Base-by-base conservation (phyloP, 1,140 invertebrate genomes). In the Leptinotarsa lineolata region DNA sequence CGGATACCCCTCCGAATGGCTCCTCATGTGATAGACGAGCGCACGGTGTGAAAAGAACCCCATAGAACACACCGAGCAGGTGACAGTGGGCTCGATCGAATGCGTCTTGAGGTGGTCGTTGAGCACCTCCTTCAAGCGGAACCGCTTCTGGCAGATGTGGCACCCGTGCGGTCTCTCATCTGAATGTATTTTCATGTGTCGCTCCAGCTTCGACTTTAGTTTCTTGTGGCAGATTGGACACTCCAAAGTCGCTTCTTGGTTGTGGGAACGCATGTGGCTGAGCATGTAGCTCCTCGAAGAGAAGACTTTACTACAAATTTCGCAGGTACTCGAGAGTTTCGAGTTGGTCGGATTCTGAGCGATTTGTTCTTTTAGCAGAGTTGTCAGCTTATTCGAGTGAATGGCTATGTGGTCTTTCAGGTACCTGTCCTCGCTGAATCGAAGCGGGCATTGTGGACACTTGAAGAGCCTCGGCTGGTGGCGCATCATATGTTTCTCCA, bases 241-340 rank as follows among this genome's bases (percentile, higher is more conserved):
- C 13, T 54, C n/a, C 15, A 54, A 18, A 18, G 48, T 16, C 4
- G 48, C 48, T 3, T 54, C 48, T 1, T 15, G 6, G 15, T 4
- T 54, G 48, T 54, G 48, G n/a, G 48, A 54, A 54, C 48, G 48
- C n/a, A 16, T 18, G 48, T 54, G 48, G 48, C 48, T 54, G n/a
- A 54, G 15, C 15, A 54, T 15, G 48, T 54, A 54, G 48, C 48
- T 54, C 48, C 48, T 54, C 15, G 48, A 54, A 54, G 48, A 54
- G 48, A 54, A 54, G 16, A 54, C n/a, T 54, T 54, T 54, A 18
- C n/a, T 13, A 18, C 48, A 54, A 16, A 18, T 54, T 15, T 15
- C 6, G 16, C 48, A 54, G 30, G 30, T 39, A 39, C 11, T 39
- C 30, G 30, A 8, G 0, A 39, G 30, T 1, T 39, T 39, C 2